Evolutionary conservation across 2,113 vertebrate genomes (phyloP).

Genomic region (Stegastes partitus): DNA sequence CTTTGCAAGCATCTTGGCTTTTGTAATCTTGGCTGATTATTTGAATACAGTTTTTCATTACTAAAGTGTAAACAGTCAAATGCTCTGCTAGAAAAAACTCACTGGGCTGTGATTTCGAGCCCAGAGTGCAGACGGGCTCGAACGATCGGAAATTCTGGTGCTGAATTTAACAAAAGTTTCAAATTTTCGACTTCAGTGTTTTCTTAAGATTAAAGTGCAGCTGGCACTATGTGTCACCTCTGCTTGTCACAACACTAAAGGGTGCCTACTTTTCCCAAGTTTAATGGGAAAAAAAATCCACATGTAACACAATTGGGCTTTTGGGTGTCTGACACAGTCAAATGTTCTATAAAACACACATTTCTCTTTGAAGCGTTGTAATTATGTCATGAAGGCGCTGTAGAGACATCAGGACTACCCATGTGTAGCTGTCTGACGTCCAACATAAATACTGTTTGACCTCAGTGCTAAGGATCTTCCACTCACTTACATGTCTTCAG

Average conservation of each 20-base stretch:
- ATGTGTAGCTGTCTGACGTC: slow-evolving; percentile 33
- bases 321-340: slow-evolving; percentile 22
- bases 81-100: slow-evolving; percentile 49
- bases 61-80: slow-evolving; percentile 71
- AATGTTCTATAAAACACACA: slow-evolving; percentile 40
- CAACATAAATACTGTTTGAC: slow-evolving; percentile 47
- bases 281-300: neutral
- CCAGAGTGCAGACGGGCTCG: slow-evolving; percentile 14
- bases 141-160: slow-evolving; percentile 33
- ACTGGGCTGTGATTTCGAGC: slow-evolving; percentile 25
- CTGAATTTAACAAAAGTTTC: slow-evolving; percentile 26
- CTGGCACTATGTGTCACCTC: slow-evolving; percentile 7
- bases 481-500: slow-evolving; percentile 49
- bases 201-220: slow-evolving; percentile 36
- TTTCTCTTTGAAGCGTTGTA: slow-evolving; percentile 37
- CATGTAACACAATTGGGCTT: slow-evolving; percentile 40
- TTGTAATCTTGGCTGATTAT: slow-evolving; percentile 48
- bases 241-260: slow-evolving; percentile 6
- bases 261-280: slow-evolving; percentile 7
- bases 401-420: slow-evolving; percentile 30
- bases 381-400: slow-evolving; percentile 31
- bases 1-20: slow-evolving; percentile 48
- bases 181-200: slow-evolving; percentile 30
- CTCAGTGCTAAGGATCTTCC: slow-evolving; percentile 33
- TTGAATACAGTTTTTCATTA: slow-evolving; percentile 38